Evolutionary conservation across 30 jellyfish, hydroid and myxozoan species (phyloP).

Genomic region (Chrysaora quinquecirrha): DNA sequence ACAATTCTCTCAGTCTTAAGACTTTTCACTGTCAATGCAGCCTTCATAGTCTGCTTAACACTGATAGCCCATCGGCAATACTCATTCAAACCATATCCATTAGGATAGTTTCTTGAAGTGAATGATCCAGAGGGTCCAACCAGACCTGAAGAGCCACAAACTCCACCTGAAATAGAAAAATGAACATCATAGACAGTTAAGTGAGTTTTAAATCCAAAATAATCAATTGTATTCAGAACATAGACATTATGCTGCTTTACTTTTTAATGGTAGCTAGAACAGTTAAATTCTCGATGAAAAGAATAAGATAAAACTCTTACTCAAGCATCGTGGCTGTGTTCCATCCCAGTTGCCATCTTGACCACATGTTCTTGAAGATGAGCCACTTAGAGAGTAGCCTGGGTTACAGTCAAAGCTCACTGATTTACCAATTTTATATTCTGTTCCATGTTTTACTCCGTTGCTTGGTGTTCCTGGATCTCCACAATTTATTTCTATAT

Average conservation of each 20-base stretch:
- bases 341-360: constrained; percentile 80
- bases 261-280: too few relatives aligned
- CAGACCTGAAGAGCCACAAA: constrained; percentile 78
- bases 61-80: constrained; percentile 94
- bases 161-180: constrained; percentile 81
- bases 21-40: constrained; percentile 49
- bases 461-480: constrained; percentile 81
- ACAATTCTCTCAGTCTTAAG: constrained; percentile 58
- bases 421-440: constrained; percentile 28
- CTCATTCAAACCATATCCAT: constrained; percentile 67
- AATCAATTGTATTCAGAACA: too few relatives aligned
- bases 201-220: too few relatives aligned
- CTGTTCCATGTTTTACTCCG: constrained; percentile 70
- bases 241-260: too few relatives aligned
- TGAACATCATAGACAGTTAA: too few relatives aligned
- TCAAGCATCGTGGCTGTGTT: constrained; percentile 70
- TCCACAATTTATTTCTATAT: constrained; percentile 79
- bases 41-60: constrained; percentile 70
- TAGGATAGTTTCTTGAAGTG: constrained; percentile 86
- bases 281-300: too few relatives aligned
- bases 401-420: constrained; percentile 86
- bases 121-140: constrained; percentile 90
- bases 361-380: constrained; percentile 52
- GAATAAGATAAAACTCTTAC: constrained; percentile 29
- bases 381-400: constrained; percentile 88